Evolutionary conservation across 1,140 invertebrate species (phyloP).

Genomic region (Eupeodes corollae): DNA sequence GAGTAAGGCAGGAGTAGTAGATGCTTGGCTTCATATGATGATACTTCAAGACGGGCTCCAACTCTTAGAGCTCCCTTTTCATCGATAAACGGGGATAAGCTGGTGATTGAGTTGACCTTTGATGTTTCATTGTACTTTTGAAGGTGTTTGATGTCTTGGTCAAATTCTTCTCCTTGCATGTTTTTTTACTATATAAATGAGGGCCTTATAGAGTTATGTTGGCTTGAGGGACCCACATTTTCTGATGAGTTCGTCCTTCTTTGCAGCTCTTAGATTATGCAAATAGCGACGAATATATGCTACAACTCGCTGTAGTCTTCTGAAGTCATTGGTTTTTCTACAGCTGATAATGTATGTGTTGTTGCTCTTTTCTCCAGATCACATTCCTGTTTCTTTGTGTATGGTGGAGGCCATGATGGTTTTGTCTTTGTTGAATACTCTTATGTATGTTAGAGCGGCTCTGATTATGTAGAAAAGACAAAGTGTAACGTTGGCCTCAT

Average conservation of each 20-base stretch:
- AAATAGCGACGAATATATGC: background rate
- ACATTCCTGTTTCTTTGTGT: background rate
- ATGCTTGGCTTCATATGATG: no score
- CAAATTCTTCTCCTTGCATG: background rate
- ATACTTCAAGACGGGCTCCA: no score
- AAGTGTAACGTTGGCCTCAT: no score
- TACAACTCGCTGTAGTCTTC: background rate
- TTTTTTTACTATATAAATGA: background rate
- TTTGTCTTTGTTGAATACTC: constrained; percentile 2
- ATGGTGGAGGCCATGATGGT: background rate
- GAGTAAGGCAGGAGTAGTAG: no score
- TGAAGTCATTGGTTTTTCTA: background rate
- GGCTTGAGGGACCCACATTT: background rate
- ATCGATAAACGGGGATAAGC: constrained; percentile 34
- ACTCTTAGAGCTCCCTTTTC: constrained; percentile 15
- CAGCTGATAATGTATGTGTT: background rate
- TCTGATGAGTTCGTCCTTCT: background rate
- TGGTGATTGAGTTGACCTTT: background rate
- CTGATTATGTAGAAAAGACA: no score
- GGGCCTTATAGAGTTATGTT: background rate
- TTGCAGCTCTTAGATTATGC: background rate
- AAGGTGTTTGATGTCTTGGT: background rate
- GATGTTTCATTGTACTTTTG: background rate
- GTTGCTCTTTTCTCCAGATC: background rate
- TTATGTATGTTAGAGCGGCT: constrained; percentile 26